Conservation (phyloP, 2,113 vertebrate species). For the Malurus elegans region DNA sequence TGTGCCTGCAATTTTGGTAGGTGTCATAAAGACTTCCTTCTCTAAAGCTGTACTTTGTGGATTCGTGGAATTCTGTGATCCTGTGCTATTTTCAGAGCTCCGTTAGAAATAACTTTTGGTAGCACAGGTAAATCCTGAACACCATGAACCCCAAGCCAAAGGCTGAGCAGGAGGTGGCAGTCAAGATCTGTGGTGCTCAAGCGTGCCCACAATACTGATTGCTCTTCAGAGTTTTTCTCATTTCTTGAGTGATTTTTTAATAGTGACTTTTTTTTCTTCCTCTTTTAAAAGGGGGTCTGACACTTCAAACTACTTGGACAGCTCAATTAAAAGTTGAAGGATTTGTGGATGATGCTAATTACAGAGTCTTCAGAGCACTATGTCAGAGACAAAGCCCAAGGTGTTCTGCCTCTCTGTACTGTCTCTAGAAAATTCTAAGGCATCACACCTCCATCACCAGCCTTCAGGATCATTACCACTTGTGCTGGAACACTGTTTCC, state of each 20-base stretch:
- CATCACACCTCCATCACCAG: not conserved
- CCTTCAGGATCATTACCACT: not conserved
- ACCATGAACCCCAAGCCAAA: not conserved
- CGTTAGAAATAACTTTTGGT: not conserved
- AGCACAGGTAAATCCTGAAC: not conserved
- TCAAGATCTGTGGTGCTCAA: not conserved
- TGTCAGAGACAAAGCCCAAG: not conserved
- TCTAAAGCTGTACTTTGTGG: not conserved
- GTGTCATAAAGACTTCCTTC: not conserved
- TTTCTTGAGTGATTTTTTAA: not conserved
- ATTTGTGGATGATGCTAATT: not conserved
- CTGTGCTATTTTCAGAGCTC: not conserved
- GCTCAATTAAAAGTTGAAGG: not conserved
- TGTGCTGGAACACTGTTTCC: not conserved
- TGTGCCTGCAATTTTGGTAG: not conserved
- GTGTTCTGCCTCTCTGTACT: rapidly evolving
- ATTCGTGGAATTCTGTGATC: not conserved
- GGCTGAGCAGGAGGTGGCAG: not conserved
- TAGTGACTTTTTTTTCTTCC: not conserved
- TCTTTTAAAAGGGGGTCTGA: not conserved
- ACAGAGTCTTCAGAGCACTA: not conserved
- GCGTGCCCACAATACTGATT: not conserved
- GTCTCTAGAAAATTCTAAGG: not conserved
- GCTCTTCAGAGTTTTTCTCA: not conserved
- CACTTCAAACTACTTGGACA: not conserved